Evolutionary conservation across 2,888 invertebrate species (phyloP).

Genomic region (Hirtodrosophila trivittata): DNA sequence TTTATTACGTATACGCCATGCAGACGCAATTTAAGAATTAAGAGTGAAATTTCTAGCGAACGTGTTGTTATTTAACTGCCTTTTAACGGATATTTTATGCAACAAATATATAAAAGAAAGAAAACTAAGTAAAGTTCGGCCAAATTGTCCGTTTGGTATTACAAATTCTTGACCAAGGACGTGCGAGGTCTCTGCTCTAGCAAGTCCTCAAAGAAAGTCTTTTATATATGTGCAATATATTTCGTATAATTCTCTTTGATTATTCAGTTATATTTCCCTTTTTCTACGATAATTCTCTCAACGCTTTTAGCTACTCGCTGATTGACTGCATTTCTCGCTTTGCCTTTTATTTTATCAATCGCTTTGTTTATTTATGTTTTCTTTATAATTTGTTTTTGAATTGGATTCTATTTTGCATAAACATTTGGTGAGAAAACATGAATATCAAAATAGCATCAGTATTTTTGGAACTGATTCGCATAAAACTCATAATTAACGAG

Average conservation of each 20-base stretch:
- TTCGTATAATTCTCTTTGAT: no score
- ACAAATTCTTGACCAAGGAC: no score
- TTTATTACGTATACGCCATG: constrained; percentile 56
- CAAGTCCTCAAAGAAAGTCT: no score
- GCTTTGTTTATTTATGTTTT: constrained; percentile 59
- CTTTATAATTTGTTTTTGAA: constrained; percentile 43
- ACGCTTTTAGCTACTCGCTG: constrained; percentile 13
- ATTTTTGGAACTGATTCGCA: constrained; percentile 39
- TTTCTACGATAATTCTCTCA: no score
- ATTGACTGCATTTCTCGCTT: constrained; percentile 28
- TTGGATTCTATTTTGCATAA: constrained; percentile 45
- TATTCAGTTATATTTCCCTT: no score
- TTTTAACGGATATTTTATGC: not conserved
- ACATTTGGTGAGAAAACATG: constrained; percentile 25
- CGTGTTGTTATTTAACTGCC: constrained; percentile 15
- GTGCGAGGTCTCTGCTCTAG: no score
- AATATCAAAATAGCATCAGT: constrained; percentile 6
- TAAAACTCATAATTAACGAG: constrained; percentile 40
- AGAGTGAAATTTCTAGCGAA: constrained; percentile 18
- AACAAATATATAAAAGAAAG: no score
- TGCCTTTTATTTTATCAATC: constrained; percentile 28
- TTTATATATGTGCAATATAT: no score
- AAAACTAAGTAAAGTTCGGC: no score
- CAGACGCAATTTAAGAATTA: constrained; percentile 12
- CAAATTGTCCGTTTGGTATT: no score